These are phyloP conservation scores for Cisticola juncidis DNA, from an alignment of 2,113 vertebrate genomes.

Conservation along the genomic window DNA sequence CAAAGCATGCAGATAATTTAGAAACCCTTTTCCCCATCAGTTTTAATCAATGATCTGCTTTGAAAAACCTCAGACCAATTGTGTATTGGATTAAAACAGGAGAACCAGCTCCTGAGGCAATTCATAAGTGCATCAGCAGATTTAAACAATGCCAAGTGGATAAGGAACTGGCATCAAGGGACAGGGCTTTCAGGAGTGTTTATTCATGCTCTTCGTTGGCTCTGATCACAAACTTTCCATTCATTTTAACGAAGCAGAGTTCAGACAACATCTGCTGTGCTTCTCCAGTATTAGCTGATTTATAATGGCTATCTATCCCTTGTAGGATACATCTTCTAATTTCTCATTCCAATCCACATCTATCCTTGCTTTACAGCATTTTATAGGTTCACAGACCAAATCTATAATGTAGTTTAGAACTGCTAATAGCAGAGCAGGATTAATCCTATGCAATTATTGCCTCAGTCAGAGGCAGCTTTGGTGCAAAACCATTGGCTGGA, in stretches of 20 bases:
- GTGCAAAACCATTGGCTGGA: neutral
- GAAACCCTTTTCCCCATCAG: neutral
- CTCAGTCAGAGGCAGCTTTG: neutral
- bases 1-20: neutral
- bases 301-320: neutral
- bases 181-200: neutral
- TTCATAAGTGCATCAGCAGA: neutral
- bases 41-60: constrained; percentile 14
- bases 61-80: neutral
- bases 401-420: neutral
- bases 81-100: neutral
- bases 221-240: neutral
- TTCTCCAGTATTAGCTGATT: neutral
- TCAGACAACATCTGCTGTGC: neutral
- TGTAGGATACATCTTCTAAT: neutral
- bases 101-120: neutral
- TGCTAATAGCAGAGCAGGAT: neutral
- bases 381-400: neutral
- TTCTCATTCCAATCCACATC: neutral
- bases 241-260: neutral
- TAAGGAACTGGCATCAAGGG: neutral
- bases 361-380: neutral
- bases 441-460: neutral
- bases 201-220: neutral
- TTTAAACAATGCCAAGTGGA: neutral